These are phyloP conservation scores for Pavo muticus DNA, from an alignment of 2,113 vertebrate species.

Conservation along the genomic window DNA sequence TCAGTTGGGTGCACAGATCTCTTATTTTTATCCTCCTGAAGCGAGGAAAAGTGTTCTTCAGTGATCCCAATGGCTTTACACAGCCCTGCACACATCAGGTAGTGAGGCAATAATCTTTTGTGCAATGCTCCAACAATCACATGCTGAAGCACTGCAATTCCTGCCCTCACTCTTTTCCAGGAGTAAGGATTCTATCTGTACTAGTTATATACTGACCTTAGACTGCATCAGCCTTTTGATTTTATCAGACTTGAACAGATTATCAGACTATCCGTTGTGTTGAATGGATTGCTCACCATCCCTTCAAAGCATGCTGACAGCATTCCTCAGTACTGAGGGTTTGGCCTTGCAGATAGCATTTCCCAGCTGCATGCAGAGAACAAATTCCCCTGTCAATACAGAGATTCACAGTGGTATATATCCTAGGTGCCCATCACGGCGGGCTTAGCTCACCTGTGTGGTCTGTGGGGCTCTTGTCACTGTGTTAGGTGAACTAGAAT, in stretches of 20 bases:
- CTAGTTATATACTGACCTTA: neutral
- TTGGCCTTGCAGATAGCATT: neutral
- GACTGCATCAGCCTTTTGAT: neutral
- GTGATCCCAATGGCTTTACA: neutral
- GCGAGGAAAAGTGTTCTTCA: rapidly evolving
- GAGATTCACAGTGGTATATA: neutral
- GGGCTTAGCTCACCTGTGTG: neutral
- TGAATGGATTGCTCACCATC: neutral
- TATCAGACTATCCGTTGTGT: too few relatives aligned
- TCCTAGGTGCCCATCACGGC: rapidly evolving
- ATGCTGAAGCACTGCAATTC: neutral
- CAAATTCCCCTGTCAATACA: neutral
- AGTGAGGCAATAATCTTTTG: neutral
- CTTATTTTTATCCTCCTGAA: neutral
- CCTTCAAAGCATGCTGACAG: neutral
- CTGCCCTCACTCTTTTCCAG: neutral
- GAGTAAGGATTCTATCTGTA: neutral
- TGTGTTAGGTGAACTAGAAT: neutral
- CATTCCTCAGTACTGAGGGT: neutral
- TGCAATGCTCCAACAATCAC: rapidly evolving
- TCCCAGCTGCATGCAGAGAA: neutral
- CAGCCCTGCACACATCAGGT: neutral
- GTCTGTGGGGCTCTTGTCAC: neutral
- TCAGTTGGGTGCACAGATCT: neutral
- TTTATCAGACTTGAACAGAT: neutral